Evolutionary conservation across 2,888 invertebrate species (phyloP), one percentile per base, ranked within the genome.

Genomic region (Eupeodes latifasciatus): DNA sequence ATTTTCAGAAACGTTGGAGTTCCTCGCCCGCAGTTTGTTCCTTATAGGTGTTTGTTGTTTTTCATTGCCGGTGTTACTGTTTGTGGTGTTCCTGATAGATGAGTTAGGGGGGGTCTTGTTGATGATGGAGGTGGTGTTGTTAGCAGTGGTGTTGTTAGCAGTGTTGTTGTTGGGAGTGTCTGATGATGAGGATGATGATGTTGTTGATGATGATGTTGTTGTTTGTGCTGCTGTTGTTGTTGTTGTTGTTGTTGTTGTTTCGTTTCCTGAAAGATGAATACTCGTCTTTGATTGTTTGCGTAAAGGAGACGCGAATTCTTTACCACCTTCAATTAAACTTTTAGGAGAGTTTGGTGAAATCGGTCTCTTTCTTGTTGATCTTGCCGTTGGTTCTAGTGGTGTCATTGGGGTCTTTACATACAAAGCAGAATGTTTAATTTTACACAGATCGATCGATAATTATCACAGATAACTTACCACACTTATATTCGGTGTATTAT

Each of bases 251-350:
- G 49, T 19, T 16, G 44, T 81, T 72, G 47, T 62, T 14, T 49
- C 6, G n/a, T 19, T 78, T 85, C 81, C 88, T 88, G 84, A 85
- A 85, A 78, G 27, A 78, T 85, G 76, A 88, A 81, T 77, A 85
- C 81, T 85, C 81, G 59, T 81, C 85, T 88, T 88, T 19, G 89
- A 90, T 72, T 92, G 91, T 76, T 92, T 92, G 16, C 90, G 90
- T 76, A 90, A 62, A 5, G 92, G 92, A 11, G 92, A 89, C 11
- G 79, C 81, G 55, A 59, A 64, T 71, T 84, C 84, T 44, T 40
- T 78, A 51, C 72, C 66, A 83, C 82, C 82, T 85, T 88, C 88
- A 49, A 27, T 75, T 2, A 84, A 74, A 14, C 51, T 57, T 12
- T 51, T 71, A n/a, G 34, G 12, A 19, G 51, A 53, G 51, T 89